Base-by-base conservation (phyloP, 2,888 invertebrate species). In the Hydrotaea diabolus region DNA sequence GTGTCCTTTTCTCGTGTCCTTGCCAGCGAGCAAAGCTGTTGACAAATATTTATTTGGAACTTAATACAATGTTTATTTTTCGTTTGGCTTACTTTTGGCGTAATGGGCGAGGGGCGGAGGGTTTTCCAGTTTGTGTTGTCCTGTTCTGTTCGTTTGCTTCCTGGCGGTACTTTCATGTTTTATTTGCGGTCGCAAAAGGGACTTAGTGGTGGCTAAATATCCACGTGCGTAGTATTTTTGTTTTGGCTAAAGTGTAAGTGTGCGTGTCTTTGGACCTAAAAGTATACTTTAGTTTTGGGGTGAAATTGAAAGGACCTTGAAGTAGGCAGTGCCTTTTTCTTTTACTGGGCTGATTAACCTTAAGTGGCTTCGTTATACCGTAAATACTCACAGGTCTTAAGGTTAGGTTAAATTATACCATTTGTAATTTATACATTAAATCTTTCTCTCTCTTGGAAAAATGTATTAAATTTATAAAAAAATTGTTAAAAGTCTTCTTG, bases 31-130 rank as follows among this genome's bases (percentile, higher is more conserved):
- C n/a, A 64, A 64, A 36, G 39, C 49, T 77, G 72, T 81, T 81
- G 78, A 74, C 81, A 84, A 84, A 81, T 84, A 81, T 79, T 84
- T 84, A 79, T 78, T 81, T 78, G 26, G 66, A 64, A 72, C 75
- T 46, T 64, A 64, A 72, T 36, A 64, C 64, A 59, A 78, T 80
- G 75, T 75, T 83, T 80, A 77, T 77, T 83, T 84, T 80, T 75
- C 15, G 75, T 81, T 78, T 78, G 75, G 49, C 71, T 72, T 84
- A 66, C 72, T 84, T 81, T 71, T 19, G 53, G 64, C 15, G n/a
- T n/a, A n/a, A n/a, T n/a, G n/a, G n/a, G n/a, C n/a, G 53, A 74
- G 36, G 36, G 36, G 36, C 36, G 3, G 36, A 3, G 9, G 11
- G 39, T 39, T 39, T 71, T n/a, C 49, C 3, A 7, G 15, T 49